These are phyloP conservation scores for Nematopogon swammerdamellus DNA, from an alignment of 2,888 invertebrate genomes.

Conservation along the genomic window DNA sequence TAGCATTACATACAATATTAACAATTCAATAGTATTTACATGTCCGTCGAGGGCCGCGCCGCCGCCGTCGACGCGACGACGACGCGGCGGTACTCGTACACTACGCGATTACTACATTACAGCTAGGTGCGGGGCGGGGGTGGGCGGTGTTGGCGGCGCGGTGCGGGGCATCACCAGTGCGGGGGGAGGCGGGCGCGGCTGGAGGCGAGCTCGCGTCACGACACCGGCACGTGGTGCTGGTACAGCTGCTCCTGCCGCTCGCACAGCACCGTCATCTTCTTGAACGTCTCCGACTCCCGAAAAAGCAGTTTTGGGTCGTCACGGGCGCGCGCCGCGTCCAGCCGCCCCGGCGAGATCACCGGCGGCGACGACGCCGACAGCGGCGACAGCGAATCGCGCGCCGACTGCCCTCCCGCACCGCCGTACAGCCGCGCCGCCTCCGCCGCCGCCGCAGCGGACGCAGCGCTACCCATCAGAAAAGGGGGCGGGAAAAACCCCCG, in stretches of 20 bases:
- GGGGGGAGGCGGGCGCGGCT: constrained; percentile 23
- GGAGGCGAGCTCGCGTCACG: constrained; percentile 41
- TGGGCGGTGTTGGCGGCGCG: not conserved
- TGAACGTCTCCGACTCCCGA: constrained; percentile 51
- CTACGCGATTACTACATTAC: not conserved
- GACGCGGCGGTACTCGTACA: not conserved
- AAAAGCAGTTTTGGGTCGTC: constrained; percentile 52
- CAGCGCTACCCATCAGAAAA: constrained; percentile 40
- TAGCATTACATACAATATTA: constrained; percentile 53
- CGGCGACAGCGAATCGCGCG: constrained; percentile 44
- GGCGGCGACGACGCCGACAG: constrained; percentile 47
- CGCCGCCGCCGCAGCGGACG: constrained; percentile 23
- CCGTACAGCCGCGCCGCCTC: constrained; percentile 37
- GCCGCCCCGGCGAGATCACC: constrained; percentile 42
- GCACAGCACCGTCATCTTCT: constrained; percentile 52
- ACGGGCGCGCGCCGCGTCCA: constrained; percentile 42
- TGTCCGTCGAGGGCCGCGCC: constrained; percentile 32
- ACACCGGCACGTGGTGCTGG: constrained; percentile 54
- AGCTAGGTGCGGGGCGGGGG: not conserved
- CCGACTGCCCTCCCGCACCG: constrained; percentile 33
- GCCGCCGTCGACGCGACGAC: not conserved
- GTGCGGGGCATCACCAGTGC: constrained; percentile 34
- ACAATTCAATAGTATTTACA: constrained; percentile 42
- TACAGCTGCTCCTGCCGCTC: constrained; percentile 52
- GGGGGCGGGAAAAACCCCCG: constrained; percentile 42